Base-by-base conservation (phyloP, 2,888 invertebrate genomes). In the Anthrax anthrax region DNA sequence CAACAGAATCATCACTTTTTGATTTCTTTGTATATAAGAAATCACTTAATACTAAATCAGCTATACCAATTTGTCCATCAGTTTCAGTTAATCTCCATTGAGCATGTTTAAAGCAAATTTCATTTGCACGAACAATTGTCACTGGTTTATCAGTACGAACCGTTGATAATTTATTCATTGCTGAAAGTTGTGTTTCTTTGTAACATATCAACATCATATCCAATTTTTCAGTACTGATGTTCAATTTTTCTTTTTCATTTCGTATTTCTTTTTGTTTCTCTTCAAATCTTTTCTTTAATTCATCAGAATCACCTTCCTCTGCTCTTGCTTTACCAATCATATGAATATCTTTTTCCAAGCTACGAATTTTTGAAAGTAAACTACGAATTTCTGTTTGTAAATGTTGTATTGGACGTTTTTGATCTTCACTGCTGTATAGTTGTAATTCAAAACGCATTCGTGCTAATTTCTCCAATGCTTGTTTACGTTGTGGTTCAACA, bases 101-200 rank as follows among this genome's bases (percentile, higher is more conserved):
- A 5, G 97, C 97, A 59, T 92, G 89, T 69, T 96, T 95, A 69
- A 99, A 98, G 68, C 94, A 97, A 58, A 98, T 96, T 72, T 97
- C 91, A 57, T 86, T 87, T 2, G 84, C 80, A 34, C 94, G 74
- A 23, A 90, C 86, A 44, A 84, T 81, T 0, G 83, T 79, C 23
- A 84, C 76, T 4, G 81, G 79, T 58, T 81, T 81, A 61, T 84
- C 77, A 36, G 76, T 77, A 14, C 78, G 65, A 42, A 79, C 76
- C n/a, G 79, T 77, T 1, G 76, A 75, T 49, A 78, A 65, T 54
- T 77, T 74, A 50, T 71, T 73, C 44, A 72, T 69, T 18, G 73
- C 72, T 42, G 77, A 58, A 0, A 84, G 68, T 42, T 84, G 83
- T 0, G 78, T 78, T 65, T 88, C 88, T 58, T 90, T 88, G 69